Percentiles rank a stretch among this genome's conserved stretches.
phyloP scores from a whole-genome alignment of 2,113 vertebrate genomes.

The Phrynosoma platyrhinos region DNA sequence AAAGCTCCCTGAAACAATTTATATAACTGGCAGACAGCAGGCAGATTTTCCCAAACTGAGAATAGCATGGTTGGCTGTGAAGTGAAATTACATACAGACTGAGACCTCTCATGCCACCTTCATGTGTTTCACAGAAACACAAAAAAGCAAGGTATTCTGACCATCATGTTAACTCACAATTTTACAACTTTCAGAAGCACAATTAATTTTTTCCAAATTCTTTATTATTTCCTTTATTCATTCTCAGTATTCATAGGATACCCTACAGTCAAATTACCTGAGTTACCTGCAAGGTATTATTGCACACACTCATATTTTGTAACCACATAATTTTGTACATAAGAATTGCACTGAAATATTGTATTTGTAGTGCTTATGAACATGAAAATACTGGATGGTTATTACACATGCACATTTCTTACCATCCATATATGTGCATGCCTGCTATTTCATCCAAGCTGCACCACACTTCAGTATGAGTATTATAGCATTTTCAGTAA shows the following conservation, averaged over 20 bases:
- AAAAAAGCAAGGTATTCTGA: neutral
- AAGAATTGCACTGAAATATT: too few species aligned
- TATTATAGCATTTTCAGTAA: neutral
- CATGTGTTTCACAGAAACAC: neutral
- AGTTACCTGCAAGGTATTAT: neutral
- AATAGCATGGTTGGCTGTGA: neutral
- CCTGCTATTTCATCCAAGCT: neutral
- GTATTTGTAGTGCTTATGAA: neutral
- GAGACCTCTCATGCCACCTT: neutral
- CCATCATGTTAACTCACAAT: too few species aligned
- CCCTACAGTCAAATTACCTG: neutral
- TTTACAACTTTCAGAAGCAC: neutral
- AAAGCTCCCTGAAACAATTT: too few species aligned
- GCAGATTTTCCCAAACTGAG: neutral
- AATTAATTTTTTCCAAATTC: neutral
- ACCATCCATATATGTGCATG: neutral
- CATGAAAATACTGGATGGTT: neutral
- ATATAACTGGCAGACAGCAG: slow-evolving; percentile 9
- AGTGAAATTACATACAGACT: too few species aligned
- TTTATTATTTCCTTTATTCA: neutral
- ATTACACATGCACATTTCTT: too few species aligned
- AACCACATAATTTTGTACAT: neutral
- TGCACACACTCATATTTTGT: neutral
- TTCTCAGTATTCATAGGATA: neutral
- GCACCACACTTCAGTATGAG: neutral